Base-by-base conservation (phyloP, 2,888 invertebrate species). In the Bellardia pandia region DNA sequence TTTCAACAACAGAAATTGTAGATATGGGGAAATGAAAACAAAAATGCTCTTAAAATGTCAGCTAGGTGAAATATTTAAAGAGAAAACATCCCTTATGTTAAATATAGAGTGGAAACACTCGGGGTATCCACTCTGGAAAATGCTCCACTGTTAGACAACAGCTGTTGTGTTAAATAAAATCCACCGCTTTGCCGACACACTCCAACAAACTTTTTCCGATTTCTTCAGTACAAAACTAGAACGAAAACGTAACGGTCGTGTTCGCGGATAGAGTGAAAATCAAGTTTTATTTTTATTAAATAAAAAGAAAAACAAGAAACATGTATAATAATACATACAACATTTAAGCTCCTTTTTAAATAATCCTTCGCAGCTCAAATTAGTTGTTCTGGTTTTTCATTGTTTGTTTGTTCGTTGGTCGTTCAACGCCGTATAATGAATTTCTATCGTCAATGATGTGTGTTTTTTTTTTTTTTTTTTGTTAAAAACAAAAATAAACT, bases 191-290 rank as follows among this genome's bases (percentile, higher is more conserved):
- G 60, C 66, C 84, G 75, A 77, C 76, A 68, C 30, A 66, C 37
- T 37, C 23, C 33, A 85, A 56, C 23, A 56, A 7, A 33, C 72
- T 16, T 48, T 74, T 48, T 48, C 37, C 48, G 40, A 48, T 37
- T 48, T 79, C 62, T 48, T 88, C 80, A 89, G 89, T 89, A 85
- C 71, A 80, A 87, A 86, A 78, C 51, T 82, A 87, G 80, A 86
- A 87, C 86, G 88, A 85, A 68, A 77, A 58, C 69, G 42, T 48
- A 45, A 51, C 58, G 88, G 88, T 83, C 76, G 89, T 84, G 88
- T 78, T 42, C 62, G 62, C 84, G 80, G 69, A n/a, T 37, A 16
- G 53, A 84, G 42, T 51, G 30, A 77, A 0, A 60, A 14, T 40
- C 51, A 53, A 30, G 40, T 16, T 45, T 40, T 58, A 51, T 45